Base-by-base conservation (phyloP, 1,140 invertebrate species). In the Nasonia vitripennis region DNA sequence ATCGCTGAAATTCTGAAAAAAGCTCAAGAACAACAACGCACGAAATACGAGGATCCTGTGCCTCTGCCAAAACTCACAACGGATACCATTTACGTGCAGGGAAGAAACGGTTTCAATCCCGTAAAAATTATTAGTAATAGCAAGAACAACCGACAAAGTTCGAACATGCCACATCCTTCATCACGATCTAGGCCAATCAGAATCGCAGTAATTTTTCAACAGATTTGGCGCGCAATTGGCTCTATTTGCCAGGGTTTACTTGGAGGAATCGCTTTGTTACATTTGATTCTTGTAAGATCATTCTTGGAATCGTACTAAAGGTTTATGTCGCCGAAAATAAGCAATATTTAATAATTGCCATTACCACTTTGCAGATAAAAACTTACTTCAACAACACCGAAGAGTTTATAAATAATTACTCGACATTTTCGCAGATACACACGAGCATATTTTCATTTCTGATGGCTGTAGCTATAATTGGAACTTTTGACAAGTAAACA, bases 31-130 rank as follows among this genome's bases (percentile, higher is more conserved):
- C 41, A 81, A 12, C 68, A 78, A 9, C 89, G 84, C 27, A 90
- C 87, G 0, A 92, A 90, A 84, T 92, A 92, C 55, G 91, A 91
- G 71, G 89, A 93, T 7, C 90, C 92, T 17, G 85, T 88, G 45
- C 86, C 91, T 17, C 81, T 93, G 71, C 87, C 89, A 4, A 90
- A 92, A 86, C 87, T 93, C 67, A 91, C 90, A 27, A 91, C 93
- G 11, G 90, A 93, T 78, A 93, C 88, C n/a, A 90, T 93, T 87
- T 93, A 93, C 83, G 90, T 93, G 68, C 92, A 93, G 85, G 87
- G 90, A 48, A 90, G 88, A 79, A 91, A 90, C 87, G 91, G 92
- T 45, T 93, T 93, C 86, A 93, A 88, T 81, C 89, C 92, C 0
- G 87, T 93, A 34, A 93, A 92, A 87, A 90, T 93, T 73, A 83